A percentile compares a stretch with the other conserved stretches of the same genome.
Evolutionary conservation across 2,797 vertebrate genomes (phyloP).

Genomic region (Leontopithecus rosalia): DNA sequence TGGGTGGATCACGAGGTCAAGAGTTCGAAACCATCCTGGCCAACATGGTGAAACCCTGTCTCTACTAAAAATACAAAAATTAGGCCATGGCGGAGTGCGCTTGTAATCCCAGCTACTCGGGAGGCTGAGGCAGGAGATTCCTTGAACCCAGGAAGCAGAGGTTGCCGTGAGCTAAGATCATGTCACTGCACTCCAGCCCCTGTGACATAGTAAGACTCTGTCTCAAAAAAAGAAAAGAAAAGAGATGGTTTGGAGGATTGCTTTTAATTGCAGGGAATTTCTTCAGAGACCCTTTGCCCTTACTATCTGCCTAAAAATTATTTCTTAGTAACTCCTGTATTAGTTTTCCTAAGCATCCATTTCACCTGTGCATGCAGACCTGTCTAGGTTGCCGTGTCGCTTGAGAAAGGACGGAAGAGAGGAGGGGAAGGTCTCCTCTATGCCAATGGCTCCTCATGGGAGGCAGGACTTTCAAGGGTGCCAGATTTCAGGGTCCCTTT

Average conservation of each 20-base stretch:
- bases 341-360: not conserved
- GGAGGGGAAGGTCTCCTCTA: not conserved
- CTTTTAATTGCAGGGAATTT: not conserved
- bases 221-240: not conserved
- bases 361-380: not conserved
- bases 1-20: too few species aligned
- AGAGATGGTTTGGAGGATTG: not conserved
- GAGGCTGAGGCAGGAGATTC: too few species aligned
- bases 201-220: too few species aligned
- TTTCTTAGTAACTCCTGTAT: not conserved
- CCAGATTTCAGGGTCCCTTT: not conserved
- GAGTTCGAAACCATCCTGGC: too few species aligned
- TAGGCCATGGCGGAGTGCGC: accelerated
- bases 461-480: not conserved
- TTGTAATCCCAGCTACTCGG: too few species aligned
- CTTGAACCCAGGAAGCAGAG: too few species aligned
- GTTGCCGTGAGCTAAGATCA: too few species aligned
- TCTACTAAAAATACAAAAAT: too few species aligned
- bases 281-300: not conserved
- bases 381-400: not conserved
- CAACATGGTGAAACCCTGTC: too few species aligned
- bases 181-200: too few species aligned
- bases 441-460: not conserved
- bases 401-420: not conserved
- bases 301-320: not conserved